These are phyloP conservation scores for Malacoctenus gilli DNA, from an alignment of 2,797 vertebrate species.

Conservation along the genomic window DNA sequence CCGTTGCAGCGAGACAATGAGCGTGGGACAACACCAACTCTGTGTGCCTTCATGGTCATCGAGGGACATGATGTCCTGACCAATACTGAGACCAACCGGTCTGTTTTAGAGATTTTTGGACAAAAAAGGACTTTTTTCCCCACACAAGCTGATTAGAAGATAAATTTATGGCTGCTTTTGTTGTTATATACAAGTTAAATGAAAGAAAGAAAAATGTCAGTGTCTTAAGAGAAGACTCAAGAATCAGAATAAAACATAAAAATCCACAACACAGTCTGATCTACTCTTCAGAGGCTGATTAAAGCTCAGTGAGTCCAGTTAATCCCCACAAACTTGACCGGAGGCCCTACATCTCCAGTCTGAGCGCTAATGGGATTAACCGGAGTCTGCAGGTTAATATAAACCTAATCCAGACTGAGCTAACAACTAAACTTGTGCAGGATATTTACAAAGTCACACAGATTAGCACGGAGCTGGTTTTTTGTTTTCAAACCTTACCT, in stretches of 20 bases:
- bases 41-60: no score
- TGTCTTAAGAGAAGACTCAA: not conserved
- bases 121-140: no score
- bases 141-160: no score
- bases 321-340: conserved; percentile 16
- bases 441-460: not conserved
- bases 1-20: no score
- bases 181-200: no score
- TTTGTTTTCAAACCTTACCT: not conserved
- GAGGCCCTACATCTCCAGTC: not conserved
- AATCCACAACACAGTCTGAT: not conserved
- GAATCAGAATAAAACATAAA: not conserved
- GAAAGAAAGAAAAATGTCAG: not conserved
- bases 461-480: not conserved
- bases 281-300: not conserved
- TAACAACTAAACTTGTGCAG: not conserved
- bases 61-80: no score
- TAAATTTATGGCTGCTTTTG: no score
- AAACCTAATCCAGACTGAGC: conserved; percentile 9
- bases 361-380: conserved; percentile 11
- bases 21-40: no score
- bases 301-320: conserved; percentile 2
- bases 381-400: not conserved
- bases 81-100: no score
- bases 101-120: no score